These are phyloP conservation scores for Myopa testacea DNA, from an alignment of 2,888 invertebrate genomes.

Conservation along the genomic window DNA sequence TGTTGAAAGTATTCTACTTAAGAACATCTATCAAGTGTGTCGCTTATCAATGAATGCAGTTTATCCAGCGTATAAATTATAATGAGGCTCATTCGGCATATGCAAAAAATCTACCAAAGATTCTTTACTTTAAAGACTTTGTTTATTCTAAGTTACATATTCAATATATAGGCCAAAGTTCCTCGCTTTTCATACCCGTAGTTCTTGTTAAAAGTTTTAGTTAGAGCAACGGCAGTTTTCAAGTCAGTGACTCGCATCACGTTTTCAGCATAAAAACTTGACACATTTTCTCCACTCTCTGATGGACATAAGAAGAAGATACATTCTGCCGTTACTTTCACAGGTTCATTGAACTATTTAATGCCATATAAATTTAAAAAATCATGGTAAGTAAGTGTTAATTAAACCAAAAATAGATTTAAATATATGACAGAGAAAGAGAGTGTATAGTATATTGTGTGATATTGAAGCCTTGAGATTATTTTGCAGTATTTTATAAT, in stretches of 20 bases:
- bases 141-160: background rate
- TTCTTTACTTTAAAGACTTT: no score
- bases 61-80: no score
- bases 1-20: no score
- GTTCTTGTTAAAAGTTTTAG: background rate
- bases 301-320: background rate
- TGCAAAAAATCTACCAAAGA: no score
- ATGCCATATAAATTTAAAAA: background rate
- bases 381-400: background rate
- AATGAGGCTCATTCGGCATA: no score
- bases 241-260: conserved; percentile 7
- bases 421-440: no score
- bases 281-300: conserved; percentile 13
- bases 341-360: background rate
- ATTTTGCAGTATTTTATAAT: no score
- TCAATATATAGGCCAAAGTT: background rate
- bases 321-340: background rate
- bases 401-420: background rate
- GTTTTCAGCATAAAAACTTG: conserved; percentile 15
- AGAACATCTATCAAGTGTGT: no score
- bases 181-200: background rate
- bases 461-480: no score
- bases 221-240: background rate
- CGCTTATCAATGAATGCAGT: no score
- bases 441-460: no score